Evolutionary conservation across 2,113 vertebrate species (phyloP), one percentile per base, ranked within the genome.

Genomic region (Murina feae): DNA sequence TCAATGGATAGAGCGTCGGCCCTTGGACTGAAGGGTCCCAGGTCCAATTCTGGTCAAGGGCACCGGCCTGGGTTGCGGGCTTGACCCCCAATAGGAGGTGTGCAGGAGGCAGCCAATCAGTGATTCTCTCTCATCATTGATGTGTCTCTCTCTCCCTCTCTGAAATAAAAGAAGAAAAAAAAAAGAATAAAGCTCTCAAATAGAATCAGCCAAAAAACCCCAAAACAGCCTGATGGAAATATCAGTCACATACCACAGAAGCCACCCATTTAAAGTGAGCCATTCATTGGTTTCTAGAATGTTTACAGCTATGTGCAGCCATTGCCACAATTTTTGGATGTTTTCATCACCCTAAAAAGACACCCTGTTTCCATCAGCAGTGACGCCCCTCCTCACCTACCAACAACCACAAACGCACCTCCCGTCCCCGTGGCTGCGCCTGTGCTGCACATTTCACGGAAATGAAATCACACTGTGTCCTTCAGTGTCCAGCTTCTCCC

Each of bases 351-450:
- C 79, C 80, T 47, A 4, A 23, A 83, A 65, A 49, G 1, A 60
- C 16, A 23, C 44, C 17, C 37, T 3, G 13, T 83, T 21, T 44
- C 68, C 53, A 8, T 25, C 14, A 49, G 42, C 23, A 47, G 11
- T 3, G 32, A 8, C 9, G 6, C 11, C 11, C 42, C 16, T 17
- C 20, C 53, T 30, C n/a, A 14, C 42, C 74, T 35, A 14, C 66
- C 32, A 5, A 9, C 1, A 1, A 4, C 37, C 51, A 1, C 3
- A 0, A 35, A 2, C 37, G 35, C 68, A 8, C 39, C 6, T 28
- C 6, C 30, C 7, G 5, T 14, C 9, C 4, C 13, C 4, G 35
- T 35, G 14, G 28, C 11, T 0, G 0, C 0, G 5, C 10, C 53
- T n/a, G 63, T 25, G 11, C 20, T 30, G 21, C 71, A 44, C 9